Evolutionary conservation across 2,888 invertebrate genomes (phyloP), one percentile per base, ranked within the genome.

Genomic region (Diplazon laetatorius): DNA sequence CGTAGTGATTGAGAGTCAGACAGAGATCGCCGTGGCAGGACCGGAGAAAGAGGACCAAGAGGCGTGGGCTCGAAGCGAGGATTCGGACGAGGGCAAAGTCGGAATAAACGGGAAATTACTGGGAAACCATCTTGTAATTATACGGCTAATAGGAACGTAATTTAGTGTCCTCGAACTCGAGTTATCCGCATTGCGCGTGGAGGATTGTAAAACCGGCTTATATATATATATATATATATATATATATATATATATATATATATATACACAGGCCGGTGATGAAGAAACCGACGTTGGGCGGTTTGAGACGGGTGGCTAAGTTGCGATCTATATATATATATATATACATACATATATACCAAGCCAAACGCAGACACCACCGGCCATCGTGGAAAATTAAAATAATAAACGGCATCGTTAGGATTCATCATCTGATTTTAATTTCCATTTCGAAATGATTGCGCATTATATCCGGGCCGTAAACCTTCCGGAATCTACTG

Each of bases 321-420:
- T n/a, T n/a, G n/a, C n/a, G n/a, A n/a, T n/a, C n/a, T n/a, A n/a
- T n/a, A n/a, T n/a, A n/a, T n/a, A n/a, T n/a, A n/a, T n/a, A n/a
- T n/a, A n/a, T n/a, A n/a, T n/a, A n/a, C n/a, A n/a, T n/a, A n/a
- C n/a, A n/a, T n/a, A n/a, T n/a, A 42, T 14, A 8, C 37, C 39
- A 37, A n/a, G n/a, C 37, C 37, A 42, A 42, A 2, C 37, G 10
- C 22, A 4, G 42, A 6, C 66, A 39, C 52, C 66, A 55, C 55
- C 55, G 68, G 20, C 55, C 88, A 87, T 75, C 88, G 88, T 80
- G 81, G 89, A 91, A 90, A 91, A 91, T 91, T 91, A 91, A 91
- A 91, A 91, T 91, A 90, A 91, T 91, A 91, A 91, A 91, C 91
- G 90, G 90, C 91, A 91, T 91, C 91, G 91, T 91, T 91, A 91